Evolutionary conservation across 1,140 invertebrate species (phyloP).

Genomic region (Drosophila tropicalis): DNA sequence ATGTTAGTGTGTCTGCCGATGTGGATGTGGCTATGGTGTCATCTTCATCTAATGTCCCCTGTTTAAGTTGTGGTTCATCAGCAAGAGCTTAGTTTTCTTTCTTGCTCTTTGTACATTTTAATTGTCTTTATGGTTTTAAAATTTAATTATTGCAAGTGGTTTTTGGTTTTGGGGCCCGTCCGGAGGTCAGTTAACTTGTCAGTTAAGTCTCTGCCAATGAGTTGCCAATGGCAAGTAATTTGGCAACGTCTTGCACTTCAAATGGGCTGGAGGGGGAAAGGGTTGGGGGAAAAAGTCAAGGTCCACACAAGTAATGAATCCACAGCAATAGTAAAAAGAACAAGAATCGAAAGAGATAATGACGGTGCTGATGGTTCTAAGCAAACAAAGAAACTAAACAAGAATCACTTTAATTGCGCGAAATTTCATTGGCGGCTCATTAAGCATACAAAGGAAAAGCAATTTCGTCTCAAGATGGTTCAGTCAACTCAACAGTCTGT

Average conservation of each 20-base stretch:
- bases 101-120: constrained; percentile 45
- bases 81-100: constrained; percentile 14
- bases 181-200: constrained; percentile 11
- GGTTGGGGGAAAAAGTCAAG: not conserved
- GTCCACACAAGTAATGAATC: constrained; percentile 2
- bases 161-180: not conserved
- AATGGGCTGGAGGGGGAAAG: not conserved
- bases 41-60: constrained; percentile 43
- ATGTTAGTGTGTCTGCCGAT: not conserved
- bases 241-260: constrained; percentile 5
- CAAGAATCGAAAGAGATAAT: not conserved
- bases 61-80: constrained; percentile 54
- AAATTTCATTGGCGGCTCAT: constrained; percentile 8
- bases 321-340: constrained; percentile 4
- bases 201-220: constrained; percentile 9
- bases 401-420: constrained; percentile 4
- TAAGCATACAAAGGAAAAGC: constrained; percentile 4
- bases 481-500: not conserved
- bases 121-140: constrained; percentile 69
- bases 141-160: constrained; percentile 25
- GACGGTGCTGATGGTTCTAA: constrained; percentile 1
- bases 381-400: constrained; percentile 1
- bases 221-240: constrained; percentile 10
- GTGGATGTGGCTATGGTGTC: constrained; percentile 37
- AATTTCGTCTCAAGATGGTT: not conserved